Evolutionary conservation across 1,140 invertebrate species (phyloP), one percentile per base, ranked within the genome.

Genomic region (Nixonia krombeini): DNA sequence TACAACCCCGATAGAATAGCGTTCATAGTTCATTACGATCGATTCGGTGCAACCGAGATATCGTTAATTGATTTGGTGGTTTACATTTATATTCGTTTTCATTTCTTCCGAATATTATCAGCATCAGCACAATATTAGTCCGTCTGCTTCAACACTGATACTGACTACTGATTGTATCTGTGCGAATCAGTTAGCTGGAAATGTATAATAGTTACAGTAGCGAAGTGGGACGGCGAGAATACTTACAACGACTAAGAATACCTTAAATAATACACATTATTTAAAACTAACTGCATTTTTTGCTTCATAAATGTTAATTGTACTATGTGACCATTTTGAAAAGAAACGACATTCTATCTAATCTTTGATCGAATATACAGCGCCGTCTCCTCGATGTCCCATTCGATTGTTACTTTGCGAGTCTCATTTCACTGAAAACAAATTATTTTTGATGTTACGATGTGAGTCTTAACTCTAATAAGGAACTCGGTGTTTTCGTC

Each of bases 81-180:
- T 40, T 31, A 9, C 16, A 3, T 6, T 13, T 18, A 18, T 16
- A 7, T 17, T 29, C 23, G 26, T 15, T 45, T n/a, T 45, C 12
- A 9, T 28, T 15, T 9, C 8, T 15, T 29, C 5, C 12, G 13
- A 33, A 33, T 4, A 4, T 33, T 33, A 4, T 10, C 13, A 10
- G 6, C 31, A 10, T 33, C 9, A 13, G 13, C 13, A 10, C 6
- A 33, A 33, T 33, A 33, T 33, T 4, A 33, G 10, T 10, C 4
- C 12, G 42, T 16, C 42, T 23, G 1, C 23, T 4, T 23, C 13
- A 13, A 29, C 42, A 17, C 21, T 45, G 42, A 29, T 45, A 45
- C 42, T 16, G 12, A 45, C 42, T 45, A 45, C 42, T 45, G 42
- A 45, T 45, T 45, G 13, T 29, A 4, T 15, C 6, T 9, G 29